Conservation (phyloP, 2,888 invertebrate species). For the Athalia cordata region DNA sequence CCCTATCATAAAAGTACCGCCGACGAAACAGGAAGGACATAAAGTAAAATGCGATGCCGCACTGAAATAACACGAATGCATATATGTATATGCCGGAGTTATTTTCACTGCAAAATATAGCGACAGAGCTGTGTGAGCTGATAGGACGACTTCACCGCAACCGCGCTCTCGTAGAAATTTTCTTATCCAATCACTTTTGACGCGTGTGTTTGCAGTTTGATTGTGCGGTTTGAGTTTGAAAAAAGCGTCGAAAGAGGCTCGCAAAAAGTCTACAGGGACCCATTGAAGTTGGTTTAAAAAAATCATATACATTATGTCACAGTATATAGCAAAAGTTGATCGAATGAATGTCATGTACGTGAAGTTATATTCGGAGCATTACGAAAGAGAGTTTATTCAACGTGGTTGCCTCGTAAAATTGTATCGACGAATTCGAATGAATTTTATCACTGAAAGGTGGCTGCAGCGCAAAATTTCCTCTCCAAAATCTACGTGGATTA, state of each 20-base stretch:
- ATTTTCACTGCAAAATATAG: background rate
- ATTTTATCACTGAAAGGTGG: background rate
- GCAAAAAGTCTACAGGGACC: too few relatives aligned
- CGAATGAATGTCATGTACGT: background rate
- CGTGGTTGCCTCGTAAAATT: conserved; percentile 5
- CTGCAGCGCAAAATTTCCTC: background rate
- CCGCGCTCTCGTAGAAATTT: too few relatives aligned
- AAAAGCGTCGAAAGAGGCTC: background rate
- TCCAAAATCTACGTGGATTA: conserved; percentile 25
- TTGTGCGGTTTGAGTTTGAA: background rate
- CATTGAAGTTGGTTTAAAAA: too few relatives aligned
- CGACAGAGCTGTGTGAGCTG: background rate
- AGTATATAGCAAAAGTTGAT: too few relatives aligned
- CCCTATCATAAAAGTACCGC: background rate
- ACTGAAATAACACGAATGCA: background rate
- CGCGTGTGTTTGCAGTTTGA: background rate
- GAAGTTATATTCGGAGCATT: conserved; percentile 1
- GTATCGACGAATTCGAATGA: background rate
- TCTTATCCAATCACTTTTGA: background rate
- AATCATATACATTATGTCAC: too few relatives aligned
- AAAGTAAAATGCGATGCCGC: conserved; percentile 2
- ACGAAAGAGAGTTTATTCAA: background rate
- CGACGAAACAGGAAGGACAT: background rate
- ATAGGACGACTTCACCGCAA: background rate
- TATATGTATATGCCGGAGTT: background rate